Conservation (phyloP, 2,888 invertebrate genomes). For the Pseudoips prasinana region DNA sequence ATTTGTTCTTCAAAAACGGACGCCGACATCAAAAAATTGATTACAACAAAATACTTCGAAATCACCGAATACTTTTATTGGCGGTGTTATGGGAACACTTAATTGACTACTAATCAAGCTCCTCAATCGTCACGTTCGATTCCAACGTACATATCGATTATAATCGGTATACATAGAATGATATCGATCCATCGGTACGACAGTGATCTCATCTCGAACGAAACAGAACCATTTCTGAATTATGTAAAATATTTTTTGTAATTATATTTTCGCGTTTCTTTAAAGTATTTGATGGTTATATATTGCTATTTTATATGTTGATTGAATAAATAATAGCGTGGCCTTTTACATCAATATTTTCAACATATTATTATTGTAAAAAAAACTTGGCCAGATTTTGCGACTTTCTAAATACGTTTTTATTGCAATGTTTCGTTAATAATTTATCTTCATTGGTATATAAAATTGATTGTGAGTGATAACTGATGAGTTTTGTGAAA, state of each 20-base stretch:
- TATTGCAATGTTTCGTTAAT: slow-evolving; percentile 11
- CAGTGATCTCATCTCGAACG: slow-evolving; percentile 39
- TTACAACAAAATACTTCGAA: slow-evolving; percentile 78
- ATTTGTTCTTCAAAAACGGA: slow-evolving; percentile 72
- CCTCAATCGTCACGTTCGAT: slow-evolving; percentile 42
- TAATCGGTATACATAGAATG: slow-evolving; percentile 42
- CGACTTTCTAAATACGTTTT: slow-evolving; percentile 27
- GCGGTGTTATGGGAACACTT: slow-evolving; percentile 72
- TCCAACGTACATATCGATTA: slow-evolving; percentile 37
- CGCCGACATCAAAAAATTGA: slow-evolving; percentile 77
- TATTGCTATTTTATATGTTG: slow-evolving; percentile 31
- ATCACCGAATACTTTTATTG: slow-evolving; percentile 78
- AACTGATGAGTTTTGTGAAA: slow-evolving; percentile 10
- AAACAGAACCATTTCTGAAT: slow-evolving; percentile 34
- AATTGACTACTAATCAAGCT: slow-evolving; percentile 76
- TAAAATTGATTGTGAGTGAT: slow-evolving; percentile 26
- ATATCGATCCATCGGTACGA: slow-evolving; percentile 42
- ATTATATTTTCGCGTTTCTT: slow-evolving; percentile 32
- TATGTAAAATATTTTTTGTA: slow-evolving; percentile 35
- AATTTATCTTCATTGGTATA: slow-evolving; percentile 17
- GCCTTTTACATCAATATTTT: slow-evolving; percentile 22
- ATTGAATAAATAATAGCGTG: slow-evolving; percentile 33
- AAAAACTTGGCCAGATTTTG: slow-evolving; percentile 8
- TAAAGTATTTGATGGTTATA: slow-evolving; percentile 29
- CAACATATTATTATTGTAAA: slow-evolving; percentile 7